Evolutionary conservation across 2,888 invertebrate genomes (phyloP).

Genomic region (Volucella bombylans): DNA sequence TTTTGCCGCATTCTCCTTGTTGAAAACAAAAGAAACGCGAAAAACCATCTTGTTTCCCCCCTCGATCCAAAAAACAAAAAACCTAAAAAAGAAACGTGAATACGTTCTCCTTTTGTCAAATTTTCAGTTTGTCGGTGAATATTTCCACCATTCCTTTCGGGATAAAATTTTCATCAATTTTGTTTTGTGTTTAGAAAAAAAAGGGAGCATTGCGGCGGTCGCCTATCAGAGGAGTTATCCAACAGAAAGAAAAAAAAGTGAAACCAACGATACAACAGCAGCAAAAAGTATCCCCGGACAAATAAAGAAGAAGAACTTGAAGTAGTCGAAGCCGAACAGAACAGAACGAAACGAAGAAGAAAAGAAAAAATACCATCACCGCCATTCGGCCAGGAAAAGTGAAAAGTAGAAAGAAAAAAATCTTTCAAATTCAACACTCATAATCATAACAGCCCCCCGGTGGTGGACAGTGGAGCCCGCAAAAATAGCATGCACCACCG

Average conservation of each 20-base stretch:
- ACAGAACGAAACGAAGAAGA: conserved; percentile 46
- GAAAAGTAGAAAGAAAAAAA: conserved; percentile 58
- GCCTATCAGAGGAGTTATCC: conserved; percentile 53
- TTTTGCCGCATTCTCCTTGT: conserved; percentile 51
- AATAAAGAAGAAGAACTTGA: conserved; percentile 31
- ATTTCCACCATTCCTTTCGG: neutral
- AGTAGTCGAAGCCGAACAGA: conserved; percentile 25
- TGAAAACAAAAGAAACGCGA: conserved; percentile 40
- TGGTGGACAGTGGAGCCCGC: neutral
- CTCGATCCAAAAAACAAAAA: too few relatives aligned
- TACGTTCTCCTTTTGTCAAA: too few relatives aligned
- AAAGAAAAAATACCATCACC: conserved; percentile 45
- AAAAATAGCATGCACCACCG: conserved; percentile 14
- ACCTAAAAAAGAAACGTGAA: too few relatives aligned
- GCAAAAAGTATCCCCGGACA: conserved; percentile 72
- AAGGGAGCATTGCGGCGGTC: conserved; percentile 47
- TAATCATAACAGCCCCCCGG: neutral
- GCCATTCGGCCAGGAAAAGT: conserved; percentile 45
- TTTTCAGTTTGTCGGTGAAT: too few relatives aligned
- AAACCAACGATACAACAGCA: conserved; percentile 51
- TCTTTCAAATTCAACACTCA: neutral
- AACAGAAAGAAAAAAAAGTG: conserved; percentile 53
- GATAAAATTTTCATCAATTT: neutral
- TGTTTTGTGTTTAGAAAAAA: conserved; percentile 1
- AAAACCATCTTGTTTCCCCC: neutral